These are phyloP conservation scores for Drosophila crucigera DNA, from an alignment of 2,888 invertebrate species.

Conservation along the genomic window DNA sequence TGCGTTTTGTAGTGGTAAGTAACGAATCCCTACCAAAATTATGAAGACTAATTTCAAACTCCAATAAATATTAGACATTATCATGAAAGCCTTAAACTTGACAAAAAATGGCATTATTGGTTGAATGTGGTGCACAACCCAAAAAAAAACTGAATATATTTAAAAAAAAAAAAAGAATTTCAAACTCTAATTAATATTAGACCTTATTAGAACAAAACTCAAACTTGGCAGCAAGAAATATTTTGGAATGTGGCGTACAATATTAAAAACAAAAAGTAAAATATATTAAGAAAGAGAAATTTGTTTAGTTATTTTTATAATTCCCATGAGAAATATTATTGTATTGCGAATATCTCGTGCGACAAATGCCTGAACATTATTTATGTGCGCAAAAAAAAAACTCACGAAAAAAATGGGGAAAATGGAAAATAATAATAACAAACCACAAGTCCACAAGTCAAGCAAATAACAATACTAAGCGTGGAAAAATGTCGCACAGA, in stretches of 20 bases:
- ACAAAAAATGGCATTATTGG: too few relatives aligned
- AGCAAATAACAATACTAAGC: slow-evolving; percentile 35
- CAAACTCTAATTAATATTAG: background rate
- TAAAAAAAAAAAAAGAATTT: background rate
- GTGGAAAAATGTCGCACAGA: slow-evolving; percentile 45
- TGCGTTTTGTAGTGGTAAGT: slow-evolving; percentile 85
- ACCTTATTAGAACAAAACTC: background rate
- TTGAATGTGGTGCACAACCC: background rate
- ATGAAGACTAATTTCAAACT: background rate
- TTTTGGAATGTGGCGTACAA: slow-evolving; percentile 56
- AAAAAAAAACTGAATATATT: background rate
- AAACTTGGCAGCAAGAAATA: slow-evolving; percentile 15
- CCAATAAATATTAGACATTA: background rate
- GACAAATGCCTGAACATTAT: slow-evolving; percentile 69
- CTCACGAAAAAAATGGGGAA: slow-evolving; percentile 5
- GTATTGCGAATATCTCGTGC: slow-evolving; percentile 69
- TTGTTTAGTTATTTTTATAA: slow-evolving; percentile 59
- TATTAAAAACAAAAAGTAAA: slow-evolving; percentile 30
- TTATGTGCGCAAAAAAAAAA: slow-evolving; percentile 49
- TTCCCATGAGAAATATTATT: slow-evolving; percentile 48
- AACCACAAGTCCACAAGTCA: slow-evolving; percentile 5
- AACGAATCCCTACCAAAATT: background rate
- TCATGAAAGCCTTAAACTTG: background rate
- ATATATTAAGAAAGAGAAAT: slow-evolving; percentile 37
- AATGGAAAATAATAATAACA: slow-evolving; percentile 8